Base-by-base conservation (phyloP, 2,888 invertebrate genomes). In the Lymantria monacha region DNA sequence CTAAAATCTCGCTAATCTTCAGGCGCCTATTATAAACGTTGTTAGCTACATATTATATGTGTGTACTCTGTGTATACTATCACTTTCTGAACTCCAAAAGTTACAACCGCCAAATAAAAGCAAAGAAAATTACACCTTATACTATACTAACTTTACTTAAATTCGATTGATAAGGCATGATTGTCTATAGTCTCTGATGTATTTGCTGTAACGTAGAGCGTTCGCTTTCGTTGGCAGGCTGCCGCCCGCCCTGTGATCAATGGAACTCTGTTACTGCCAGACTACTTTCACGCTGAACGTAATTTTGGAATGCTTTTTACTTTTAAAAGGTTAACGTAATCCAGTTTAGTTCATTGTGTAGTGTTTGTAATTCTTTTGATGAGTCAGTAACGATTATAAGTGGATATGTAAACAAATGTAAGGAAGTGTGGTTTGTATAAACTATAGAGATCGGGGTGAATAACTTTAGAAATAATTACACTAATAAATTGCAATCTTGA, bases 211-310 rank as follows among this genome's bases (percentile, higher is more conserved):
- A 49, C 63, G 60, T 66, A 72, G 76, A 81, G 53, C 79, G 72
- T 81, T 89, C 88, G 72, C 88, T 88, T 88, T 88, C 89, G 85
- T 83, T 87, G 80, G 84, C 79, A 70, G 69, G 70, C 61, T 64
- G 72, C 73, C 74, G 74, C 66, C 66, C 68, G 66, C 69, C 64
- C 73, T 69, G 63, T 84, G 87, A 87, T 88, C 88, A 89, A 89
- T 89, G 88, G 75, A 67, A 71, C 83, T 81, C 85, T 84, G 72
- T 79, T 42, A 80, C 76, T 75, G 78, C 76, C 75, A 81, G 79
- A 81, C 81, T 79, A 83, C 80, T 81, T 83, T 84, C 80, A 83
- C 85, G 77, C 70, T 71, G 66, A 76, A 70, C 79, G 79, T 79
- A 76, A 72, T 77, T 77, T 79, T 70, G 65, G 70, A 71, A 70